Percentiles rank a stretch among this genome's conserved stretches.
Conservation (phyloP, 2,888 invertebrate species). For the Odiellus spinosus region DNA sequence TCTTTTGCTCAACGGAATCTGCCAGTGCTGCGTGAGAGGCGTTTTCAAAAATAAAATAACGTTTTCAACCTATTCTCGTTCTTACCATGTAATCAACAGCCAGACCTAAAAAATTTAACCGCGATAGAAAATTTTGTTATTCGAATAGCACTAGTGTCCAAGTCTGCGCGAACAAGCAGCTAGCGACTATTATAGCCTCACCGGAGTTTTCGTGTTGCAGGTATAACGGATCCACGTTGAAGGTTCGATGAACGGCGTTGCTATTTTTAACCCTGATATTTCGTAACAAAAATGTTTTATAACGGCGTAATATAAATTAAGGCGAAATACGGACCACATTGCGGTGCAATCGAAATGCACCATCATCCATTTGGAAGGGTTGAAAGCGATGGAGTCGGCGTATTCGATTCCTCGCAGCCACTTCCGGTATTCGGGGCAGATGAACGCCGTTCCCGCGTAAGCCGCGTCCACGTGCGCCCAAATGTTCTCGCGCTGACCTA, state of each 20-base stretch:
- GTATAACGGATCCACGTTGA: conserved; percentile 95
- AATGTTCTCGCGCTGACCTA: conserved; percentile 56
- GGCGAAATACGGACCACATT: no score
- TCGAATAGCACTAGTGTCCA: no score
- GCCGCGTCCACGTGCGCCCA: conserved; percentile 98
- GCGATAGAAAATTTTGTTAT: no score
- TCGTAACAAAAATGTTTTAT: no score
- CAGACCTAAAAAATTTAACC: conserved; percentile 52
- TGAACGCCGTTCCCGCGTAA: conserved; percentile 84
- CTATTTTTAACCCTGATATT: conserved; percentile 92
- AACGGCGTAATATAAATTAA: no score
- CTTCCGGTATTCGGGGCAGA: conserved; percentile 85
- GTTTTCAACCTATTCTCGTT: conserved; percentile 12
- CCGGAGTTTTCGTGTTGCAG: conserved; percentile 95
- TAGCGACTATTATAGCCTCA: no score
- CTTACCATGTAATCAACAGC: conserved; percentile 92
- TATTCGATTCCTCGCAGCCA: conserved; percentile 80
- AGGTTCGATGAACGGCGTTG: conserved; percentile 79
- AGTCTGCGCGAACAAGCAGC: no score
- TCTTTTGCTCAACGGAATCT: conserved; percentile 81
- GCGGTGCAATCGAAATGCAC: conserved; percentile 98
- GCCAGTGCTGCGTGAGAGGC: conserved; percentile 97
- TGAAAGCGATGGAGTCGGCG: conserved; percentile 91
- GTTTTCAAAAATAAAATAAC: no score
- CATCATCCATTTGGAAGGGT: conserved; percentile 98